These are phyloP conservation scores for Drosophila asahinai DNA, from an alignment of 1,140 invertebrate species.

Conservation along the genomic window DNA sequence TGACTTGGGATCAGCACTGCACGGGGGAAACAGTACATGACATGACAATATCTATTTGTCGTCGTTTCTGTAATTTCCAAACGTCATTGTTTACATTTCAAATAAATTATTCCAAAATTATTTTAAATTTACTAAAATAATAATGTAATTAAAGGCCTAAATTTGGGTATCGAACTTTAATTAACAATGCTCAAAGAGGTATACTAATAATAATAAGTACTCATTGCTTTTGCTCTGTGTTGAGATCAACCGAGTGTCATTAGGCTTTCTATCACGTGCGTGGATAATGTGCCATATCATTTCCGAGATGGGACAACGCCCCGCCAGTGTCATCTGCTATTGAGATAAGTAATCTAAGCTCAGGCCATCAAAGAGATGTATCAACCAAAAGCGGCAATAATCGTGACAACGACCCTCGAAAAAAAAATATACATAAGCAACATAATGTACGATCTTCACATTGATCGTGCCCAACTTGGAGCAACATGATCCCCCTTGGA, in stretches of 20 bases:
- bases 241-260: not conserved
- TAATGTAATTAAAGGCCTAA: not conserved
- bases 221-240: not conserved
- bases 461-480: conserved; percentile 33
- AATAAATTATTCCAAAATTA: not conserved
- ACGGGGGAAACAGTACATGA: not conserved
- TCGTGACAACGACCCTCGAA: conserved; percentile 43
- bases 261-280: conserved; percentile 4
- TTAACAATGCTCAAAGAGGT: not conserved
- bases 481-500: conserved; percentile 5
- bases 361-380: conserved; percentile 34
- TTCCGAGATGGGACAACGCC: conserved; percentile 8
- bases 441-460: conserved; percentile 44
- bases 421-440: conserved; percentile 4
- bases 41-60: conserved; percentile 24
- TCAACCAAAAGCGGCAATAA: conserved; percentile 24
- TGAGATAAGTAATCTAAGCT: conserved; percentile 24
- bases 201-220: not conserved
- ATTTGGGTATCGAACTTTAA: not conserved
- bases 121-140: not conserved
- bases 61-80: conserved; percentile 3
- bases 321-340: conserved; percentile 14
- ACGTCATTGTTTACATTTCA: conserved; percentile 25
- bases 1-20: conserved; percentile 30
- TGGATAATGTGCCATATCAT: conserved; percentile 5